phyloP scores from a whole-genome alignment of 2,888 invertebrate genomes.

The Acleris literana region DNA sequence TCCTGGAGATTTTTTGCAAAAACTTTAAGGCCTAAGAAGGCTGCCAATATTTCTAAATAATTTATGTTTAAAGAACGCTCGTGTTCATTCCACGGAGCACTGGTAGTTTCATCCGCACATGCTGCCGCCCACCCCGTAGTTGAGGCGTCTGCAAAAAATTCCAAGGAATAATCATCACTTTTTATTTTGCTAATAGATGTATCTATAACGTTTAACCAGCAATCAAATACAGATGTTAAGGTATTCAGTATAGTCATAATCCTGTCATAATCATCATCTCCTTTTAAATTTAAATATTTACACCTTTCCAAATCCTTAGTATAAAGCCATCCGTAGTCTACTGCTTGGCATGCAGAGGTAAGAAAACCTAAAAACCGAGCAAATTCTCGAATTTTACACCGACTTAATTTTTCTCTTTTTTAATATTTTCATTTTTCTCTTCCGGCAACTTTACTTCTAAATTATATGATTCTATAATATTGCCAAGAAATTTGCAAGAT shows the following conservation, averaged over 20 bases:
- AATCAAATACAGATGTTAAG: background rate
- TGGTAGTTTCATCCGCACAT: background rate
- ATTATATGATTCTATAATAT: conserved; percentile 19
- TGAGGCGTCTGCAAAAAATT: conserved; percentile 5
- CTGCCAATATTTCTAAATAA: conserved; percentile 15
- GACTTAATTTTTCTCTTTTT: background rate
- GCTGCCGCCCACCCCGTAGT: conserved; percentile 7
- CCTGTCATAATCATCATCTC: conserved; percentile 3
- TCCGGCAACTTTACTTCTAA: conserved; percentile 19
- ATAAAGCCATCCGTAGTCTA: conserved; percentile 23
- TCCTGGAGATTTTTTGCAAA: background rate
- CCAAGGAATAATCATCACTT: conserved; percentile 8
- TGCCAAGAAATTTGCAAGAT: conserved; percentile 17
- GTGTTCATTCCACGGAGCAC: background rate
- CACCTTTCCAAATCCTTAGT: conserved; percentile 9
- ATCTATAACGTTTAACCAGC: conserved; percentile 7
- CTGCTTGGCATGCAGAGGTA: conserved; percentile 25
- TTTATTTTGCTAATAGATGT: conserved; percentile 3
- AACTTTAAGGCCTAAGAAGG: conserved; percentile 6
- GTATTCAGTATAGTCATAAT: background rate
- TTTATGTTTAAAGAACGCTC: background rate
- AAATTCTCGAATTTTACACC: conserved; percentile 23
- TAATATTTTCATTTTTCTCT: conserved; percentile 21
- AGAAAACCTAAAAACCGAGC: conserved; percentile 31
- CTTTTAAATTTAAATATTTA: conserved; percentile 15